Base-by-base conservation (phyloP, 64 coral and sea anemone genomes). In the Montipora cactus region DNA sequence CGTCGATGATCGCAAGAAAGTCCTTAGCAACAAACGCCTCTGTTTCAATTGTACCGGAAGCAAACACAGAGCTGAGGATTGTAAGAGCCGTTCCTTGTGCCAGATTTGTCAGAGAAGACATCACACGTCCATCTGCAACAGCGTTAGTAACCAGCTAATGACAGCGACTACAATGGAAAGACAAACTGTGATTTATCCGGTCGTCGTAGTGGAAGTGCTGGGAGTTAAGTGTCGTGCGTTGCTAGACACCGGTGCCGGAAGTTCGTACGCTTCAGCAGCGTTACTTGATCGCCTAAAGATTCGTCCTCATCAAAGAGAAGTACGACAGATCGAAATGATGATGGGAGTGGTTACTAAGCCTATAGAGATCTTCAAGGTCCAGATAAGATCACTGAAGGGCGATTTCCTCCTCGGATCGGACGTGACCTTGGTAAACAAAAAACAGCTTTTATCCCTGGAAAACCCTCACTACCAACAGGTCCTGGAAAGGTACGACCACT, bases 181-280 rank as follows among this genome's bases (percentile, higher is more conserved):
- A 25, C 23, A 25, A 25, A 25, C 23, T 25, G 23, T 25, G 23
- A 25, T 25, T 25, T 25, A 25, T 25, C 23, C 23, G 23, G 23
- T 25, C 23, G 23, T 25, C 23, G 23, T 25, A 25, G 23, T 25
- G 23, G 23, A 25, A 25, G 23, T 25, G 23, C 23, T 25, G 23
- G 23, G 23, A 25, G 23, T 25, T 25, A 25, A 25, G 0, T 25
- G 23, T 67, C 80, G 80, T 61, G 80, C 52, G 50, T 83, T 83
- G 61, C 16, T 83, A 67, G 80, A 83, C 51, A 83, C 80, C 52
- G 80, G 80, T 22, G n/a, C 80, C 50, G 80, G 80, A 18, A 83
- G 80, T 57, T 83, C 80, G 16, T 83, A 83, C 19, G 53, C 80
- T 61, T 83, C 80, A 83, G 80, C 79, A 57, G 79, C 79, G 49